These are phyloP conservation scores for Anthoscopus minutus DNA, from an alignment of 2,113 vertebrate species.

Conservation along the genomic window DNA sequence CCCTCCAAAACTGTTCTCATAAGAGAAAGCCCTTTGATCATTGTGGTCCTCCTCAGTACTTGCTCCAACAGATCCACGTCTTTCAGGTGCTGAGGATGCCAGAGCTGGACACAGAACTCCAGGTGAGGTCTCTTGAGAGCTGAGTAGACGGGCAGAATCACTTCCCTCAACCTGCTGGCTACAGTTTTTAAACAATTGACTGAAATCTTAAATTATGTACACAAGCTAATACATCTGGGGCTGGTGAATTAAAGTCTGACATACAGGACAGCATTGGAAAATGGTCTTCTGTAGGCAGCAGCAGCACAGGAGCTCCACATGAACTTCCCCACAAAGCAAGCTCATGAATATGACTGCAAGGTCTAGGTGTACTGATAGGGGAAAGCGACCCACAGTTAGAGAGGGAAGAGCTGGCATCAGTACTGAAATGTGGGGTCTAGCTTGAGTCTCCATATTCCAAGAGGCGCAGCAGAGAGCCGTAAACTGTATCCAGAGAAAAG, in stretches of 20 bases:
- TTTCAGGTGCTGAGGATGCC: background rate
- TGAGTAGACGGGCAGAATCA: background rate
- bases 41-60: background rate
- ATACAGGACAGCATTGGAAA: background rate
- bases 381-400: background rate
- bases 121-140: background rate
- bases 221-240: background rate
- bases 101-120: background rate
- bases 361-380: accelerated
- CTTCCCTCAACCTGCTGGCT: background rate
- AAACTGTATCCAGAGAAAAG: background rate
- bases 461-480: background rate
- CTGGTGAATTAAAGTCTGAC: background rate
- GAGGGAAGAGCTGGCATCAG: accelerated
- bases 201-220: background rate
- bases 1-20: background rate
- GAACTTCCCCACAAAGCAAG: background rate
- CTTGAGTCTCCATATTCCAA: background rate
- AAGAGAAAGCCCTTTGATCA: background rate
- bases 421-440: accelerated
- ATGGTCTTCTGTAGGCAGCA: background rate
- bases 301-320: background rate
- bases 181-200: background rate
- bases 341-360: accelerated
- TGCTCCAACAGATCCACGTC: background rate